These are phyloP conservation scores for Thyatira batis DNA, from an alignment of 2,888 invertebrate species.

Conservation along the genomic window DNA sequence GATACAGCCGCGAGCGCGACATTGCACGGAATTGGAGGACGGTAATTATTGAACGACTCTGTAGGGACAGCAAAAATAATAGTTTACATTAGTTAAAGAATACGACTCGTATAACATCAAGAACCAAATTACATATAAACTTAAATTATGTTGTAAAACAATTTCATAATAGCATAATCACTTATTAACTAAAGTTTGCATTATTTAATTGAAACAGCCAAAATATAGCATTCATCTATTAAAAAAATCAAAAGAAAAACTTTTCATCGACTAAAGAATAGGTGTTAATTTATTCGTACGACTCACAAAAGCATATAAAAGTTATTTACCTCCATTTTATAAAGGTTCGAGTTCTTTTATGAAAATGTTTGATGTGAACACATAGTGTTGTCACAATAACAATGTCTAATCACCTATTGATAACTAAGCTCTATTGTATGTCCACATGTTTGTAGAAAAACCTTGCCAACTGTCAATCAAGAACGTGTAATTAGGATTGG, in stretches of 20 bases:
- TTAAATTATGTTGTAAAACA: too few species aligned
- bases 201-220: background rate
- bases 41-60: constrained; percentile 71
- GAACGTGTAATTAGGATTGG: background rate
- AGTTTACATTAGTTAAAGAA: background rate
- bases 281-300: background rate
- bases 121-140: too few species aligned
- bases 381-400: background rate
- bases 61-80: constrained; percentile 42
- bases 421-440: background rate
- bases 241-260: background rate
- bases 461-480: constrained; percentile 1
- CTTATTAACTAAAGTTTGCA: too few species aligned
- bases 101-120: background rate
- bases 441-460: background rate
- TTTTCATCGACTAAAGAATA: background rate
- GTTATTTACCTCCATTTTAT: background rate
- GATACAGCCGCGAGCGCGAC: constrained; percentile 75
- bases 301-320: background rate
- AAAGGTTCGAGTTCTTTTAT: background rate
- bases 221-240: background rate
- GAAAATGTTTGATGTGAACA: background rate
- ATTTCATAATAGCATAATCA: too few species aligned
- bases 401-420: background rate
- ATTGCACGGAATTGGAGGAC: constrained; percentile 76